Evolutionary conservation across 2,797 vertebrate species (phyloP), one percentile per base, ranked within the genome.

Genomic region (Urosaurus nigricauda): DNA sequence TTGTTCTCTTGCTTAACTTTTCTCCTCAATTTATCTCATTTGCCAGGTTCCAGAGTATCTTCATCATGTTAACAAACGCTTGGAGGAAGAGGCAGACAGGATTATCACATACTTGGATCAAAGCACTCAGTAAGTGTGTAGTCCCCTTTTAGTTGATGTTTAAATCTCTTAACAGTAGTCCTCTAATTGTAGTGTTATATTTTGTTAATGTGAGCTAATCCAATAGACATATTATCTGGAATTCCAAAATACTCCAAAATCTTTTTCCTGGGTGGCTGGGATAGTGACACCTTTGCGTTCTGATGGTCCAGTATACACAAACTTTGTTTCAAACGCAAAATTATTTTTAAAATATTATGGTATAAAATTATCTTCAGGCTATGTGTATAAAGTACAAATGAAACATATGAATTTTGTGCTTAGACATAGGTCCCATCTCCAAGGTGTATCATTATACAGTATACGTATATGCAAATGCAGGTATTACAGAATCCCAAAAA

Each of bases 51-150:
- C 99, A 93, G 99, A 99, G 91, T 99, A 99, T 97, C 98, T 99
- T 92, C 98, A 99, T 97, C 99, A 99, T 92, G 99, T 99, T 93
- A 99, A 98, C 97, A 99, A 99, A 95, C 98, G 99, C 84, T 96
- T 99, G 95, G 99, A 99, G 94, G 99, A 99, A 96, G 99, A 99
- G 95, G 98, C 99, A 35, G 99, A 99, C 97, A 97, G 99, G 95
- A 98, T 99, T 96, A 99, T 99, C 95, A 99, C 99, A 90, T 99
- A 99, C 79, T 97, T 99, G 96, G 99, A 99, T 97, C 99, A 99
- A 98, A 99, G 99, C 96, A 99, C 99, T 94, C 99, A 99, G 99
- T 99, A 97, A 98, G 98, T 98, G 92, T 94, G 86, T 81, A 2
- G 0, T 83, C 43, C 93, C 35, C 68, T 24, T 94, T 65, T 88